A percentile compares a stretch with the other conserved stretches of the same genome.
phyloP scores from a whole-genome alignment of 2,888 invertebrate species.

The Drosophila yooni region DNA sequence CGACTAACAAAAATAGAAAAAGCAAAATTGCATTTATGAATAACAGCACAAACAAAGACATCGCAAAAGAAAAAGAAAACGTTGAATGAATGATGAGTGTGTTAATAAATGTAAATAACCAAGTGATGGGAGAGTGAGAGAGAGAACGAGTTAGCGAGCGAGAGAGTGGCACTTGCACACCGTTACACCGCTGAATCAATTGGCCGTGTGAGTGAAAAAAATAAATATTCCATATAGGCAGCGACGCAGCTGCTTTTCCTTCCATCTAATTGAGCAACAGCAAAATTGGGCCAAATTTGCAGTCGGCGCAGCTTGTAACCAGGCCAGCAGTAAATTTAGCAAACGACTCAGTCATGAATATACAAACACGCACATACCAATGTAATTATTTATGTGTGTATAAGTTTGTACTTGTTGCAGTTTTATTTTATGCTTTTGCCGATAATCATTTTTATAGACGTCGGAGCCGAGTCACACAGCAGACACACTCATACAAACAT shows the following conservation, averaged over 20 bases:
- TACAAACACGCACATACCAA: conserved; percentile 18
- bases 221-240: conserved; percentile 59
- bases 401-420: conserved; percentile 32
- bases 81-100: conserved; percentile 56
- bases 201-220: conserved; percentile 50
- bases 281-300: conserved; percentile 80
- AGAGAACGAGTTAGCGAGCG: conserved; percentile 7
- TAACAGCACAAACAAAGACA: conserved; percentile 48
- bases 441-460: conserved; percentile 55
- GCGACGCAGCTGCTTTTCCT: conserved; percentile 28
- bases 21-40: conserved; percentile 72
- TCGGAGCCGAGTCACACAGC: conserved; percentile 39
- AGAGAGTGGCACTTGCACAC: conserved; percentile 37
- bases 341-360: conserved; percentile 70
- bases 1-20: conserved; percentile 59
- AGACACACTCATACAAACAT: conserved; percentile 5
- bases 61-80: conserved; percentile 20
- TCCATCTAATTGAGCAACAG: conserved; percentile 67
- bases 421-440: conserved; percentile 40
- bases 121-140: conserved; percentile 13
- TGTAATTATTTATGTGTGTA: not conserved
- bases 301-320: conserved; percentile 69
- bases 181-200: conserved; percentile 37
- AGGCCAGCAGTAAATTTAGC: conserved; percentile 76
- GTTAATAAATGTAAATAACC: conserved; percentile 10